Percentiles rank a stretch among this genome's conserved stretches.
Evolutionary conservation across 2,888 invertebrate genomes (phyloP).

Genomic region (Caenorhabditis sp.): DNA sequence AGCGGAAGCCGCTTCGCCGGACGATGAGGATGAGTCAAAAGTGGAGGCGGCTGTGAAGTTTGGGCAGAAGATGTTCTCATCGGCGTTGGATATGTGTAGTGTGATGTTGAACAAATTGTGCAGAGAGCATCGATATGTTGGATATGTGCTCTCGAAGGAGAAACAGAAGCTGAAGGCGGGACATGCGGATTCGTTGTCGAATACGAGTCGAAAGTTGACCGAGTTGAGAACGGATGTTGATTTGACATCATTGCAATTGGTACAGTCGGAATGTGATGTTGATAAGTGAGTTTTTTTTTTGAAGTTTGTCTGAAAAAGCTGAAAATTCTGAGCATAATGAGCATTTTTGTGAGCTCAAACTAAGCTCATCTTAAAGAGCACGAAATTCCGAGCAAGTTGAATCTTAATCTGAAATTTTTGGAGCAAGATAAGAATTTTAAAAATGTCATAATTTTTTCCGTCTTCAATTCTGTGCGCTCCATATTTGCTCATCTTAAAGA

Average conservation of each 20-base stretch:
- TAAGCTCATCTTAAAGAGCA: no score
- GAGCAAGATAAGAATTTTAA: no score
- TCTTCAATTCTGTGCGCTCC: no score
- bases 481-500: no score
- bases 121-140: constrained; percentile 91
- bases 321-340: no score
- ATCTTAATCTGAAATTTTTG: no score
- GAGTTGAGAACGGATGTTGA: constrained; percentile 61
- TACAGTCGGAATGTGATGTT: constrained; percentile 64
- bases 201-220: constrained; percentile 50
- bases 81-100: constrained; percentile 42
- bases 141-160: constrained; percentile 85
- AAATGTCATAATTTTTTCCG: no score
- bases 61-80: constrained; percentile 41
- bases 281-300: constrained; percentile 44
- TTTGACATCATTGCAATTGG: constrained; percentile 58
- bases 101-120: constrained; percentile 74
- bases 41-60: constrained; percentile 39
- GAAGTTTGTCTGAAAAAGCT: no score
- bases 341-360: no score
- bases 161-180: constrained; percentile 82
- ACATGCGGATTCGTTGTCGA: constrained; percentile 66
- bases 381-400: no score
- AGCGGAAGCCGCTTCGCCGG: not conserved
- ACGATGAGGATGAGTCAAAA: constrained; percentile 33